Conservation (phyloP, 2,888 invertebrate genomes). For the Sericinus montela region DNA sequence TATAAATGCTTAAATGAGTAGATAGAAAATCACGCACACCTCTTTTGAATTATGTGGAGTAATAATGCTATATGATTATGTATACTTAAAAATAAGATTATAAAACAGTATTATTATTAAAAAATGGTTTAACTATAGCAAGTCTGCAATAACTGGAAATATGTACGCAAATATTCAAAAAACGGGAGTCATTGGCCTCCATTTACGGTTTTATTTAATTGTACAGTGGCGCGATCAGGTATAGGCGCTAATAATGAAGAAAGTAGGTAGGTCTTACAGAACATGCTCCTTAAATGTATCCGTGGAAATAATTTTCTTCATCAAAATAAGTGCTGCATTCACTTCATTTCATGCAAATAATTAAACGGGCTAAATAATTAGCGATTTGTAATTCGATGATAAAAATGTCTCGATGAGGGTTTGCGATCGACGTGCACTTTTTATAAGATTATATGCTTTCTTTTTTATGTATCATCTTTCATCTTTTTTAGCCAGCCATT, state of each 20-base stretch:
- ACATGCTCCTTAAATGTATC: background rate
- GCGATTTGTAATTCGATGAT: background rate
- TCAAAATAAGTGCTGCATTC: background rate
- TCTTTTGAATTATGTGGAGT: too few relatives aligned
- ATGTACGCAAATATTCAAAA: constrained; percentile 18
- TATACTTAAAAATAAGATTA: too few relatives aligned
- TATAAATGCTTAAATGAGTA: too few relatives aligned
- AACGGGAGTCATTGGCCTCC: constrained; percentile 20
- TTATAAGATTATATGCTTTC: too few relatives aligned
- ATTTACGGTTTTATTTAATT: constrained; percentile 18
- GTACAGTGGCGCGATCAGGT: constrained; percentile 5
- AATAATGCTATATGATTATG: too few relatives aligned
- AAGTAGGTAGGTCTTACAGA: constrained; percentile 1
- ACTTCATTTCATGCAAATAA: too few relatives aligned
- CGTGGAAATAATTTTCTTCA: background rate
- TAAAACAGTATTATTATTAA: too few relatives aligned
- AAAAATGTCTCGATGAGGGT: background rate
- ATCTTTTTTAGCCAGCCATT: too few relatives aligned
- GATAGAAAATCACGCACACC: too few relatives aligned
- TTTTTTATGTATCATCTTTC: too few relatives aligned
- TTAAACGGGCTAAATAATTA: background rate
- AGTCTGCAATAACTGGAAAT: constrained; percentile 15
- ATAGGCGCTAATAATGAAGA: constrained; percentile 3
- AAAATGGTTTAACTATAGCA: background rate
- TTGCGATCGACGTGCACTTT: background rate